A percentile compares a stretch with the other conserved stretches of the same genome.
These are phyloP conservation scores for Eucera pruinosa DNA, from an alignment of 2,888 invertebrate species.

Conservation along the genomic window DNA sequence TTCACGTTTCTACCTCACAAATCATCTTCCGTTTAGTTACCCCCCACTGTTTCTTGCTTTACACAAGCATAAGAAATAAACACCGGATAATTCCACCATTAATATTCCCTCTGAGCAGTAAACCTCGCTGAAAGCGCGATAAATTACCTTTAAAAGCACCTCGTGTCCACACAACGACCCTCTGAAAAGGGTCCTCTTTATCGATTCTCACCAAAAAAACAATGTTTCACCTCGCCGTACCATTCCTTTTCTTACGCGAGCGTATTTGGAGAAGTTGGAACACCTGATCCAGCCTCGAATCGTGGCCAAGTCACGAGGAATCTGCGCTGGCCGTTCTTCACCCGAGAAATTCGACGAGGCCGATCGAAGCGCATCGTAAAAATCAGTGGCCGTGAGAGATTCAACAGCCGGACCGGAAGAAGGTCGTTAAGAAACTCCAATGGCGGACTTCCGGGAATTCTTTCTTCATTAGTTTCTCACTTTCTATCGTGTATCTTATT, in stretches of 20 bases:
- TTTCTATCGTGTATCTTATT: too few relatives aligned
- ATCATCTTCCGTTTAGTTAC: not conserved
- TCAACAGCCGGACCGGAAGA: too few relatives aligned
- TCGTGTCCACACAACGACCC: not conserved
- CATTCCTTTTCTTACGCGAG: too few relatives aligned
- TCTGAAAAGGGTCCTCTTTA: not conserved
- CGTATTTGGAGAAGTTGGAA: not conserved
- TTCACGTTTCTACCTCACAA: not conserved
- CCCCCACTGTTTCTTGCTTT: too few relatives aligned
- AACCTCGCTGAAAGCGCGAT: constrained; percentile 2
- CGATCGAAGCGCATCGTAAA: constrained; percentile 48
- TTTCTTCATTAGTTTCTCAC: too few relatives aligned
- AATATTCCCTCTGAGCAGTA: not conserved
- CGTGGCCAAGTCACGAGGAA: not conserved
- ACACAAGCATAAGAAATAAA: not conserved
- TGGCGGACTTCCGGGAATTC: too few relatives aligned
- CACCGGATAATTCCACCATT: not conserved
- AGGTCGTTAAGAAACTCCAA: too few relatives aligned
- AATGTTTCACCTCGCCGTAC: not conserved
- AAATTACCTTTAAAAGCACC: not conserved
- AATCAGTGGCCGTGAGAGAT: constrained; percentile 55
- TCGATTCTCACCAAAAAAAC: not conserved
- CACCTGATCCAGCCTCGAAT: not conserved
- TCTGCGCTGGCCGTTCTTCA: constrained; percentile 8
- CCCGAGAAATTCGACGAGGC: constrained; percentile 18